Conservation (phyloP, 2,113 vertebrate species). For the Myanophis thanlyinensis region DNA sequence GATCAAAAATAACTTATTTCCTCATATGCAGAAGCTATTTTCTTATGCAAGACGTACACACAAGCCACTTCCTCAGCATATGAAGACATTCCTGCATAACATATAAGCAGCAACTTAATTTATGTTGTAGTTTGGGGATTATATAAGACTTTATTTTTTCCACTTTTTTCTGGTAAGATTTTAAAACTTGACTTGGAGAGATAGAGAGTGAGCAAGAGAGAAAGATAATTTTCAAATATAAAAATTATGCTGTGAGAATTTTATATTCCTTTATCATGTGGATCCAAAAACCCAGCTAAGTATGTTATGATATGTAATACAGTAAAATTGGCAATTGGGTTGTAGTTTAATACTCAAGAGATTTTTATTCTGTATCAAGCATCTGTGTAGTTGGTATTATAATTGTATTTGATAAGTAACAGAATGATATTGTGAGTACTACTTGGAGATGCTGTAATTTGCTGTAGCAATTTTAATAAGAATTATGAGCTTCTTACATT, state of each 20-base stretch:
- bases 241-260: constrained; percentile 38
- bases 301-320: constrained; percentile 54
- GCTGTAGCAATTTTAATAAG: constrained; percentile 19
- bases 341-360: constrained; percentile 58
- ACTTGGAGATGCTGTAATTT: constrained; percentile 39
- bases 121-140: not conserved
- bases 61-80: not conserved
- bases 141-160: constrained; percentile 1
- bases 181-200: constrained; percentile 16
- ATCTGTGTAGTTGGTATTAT: constrained; percentile 27
- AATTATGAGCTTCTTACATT: constrained; percentile 32
- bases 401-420: constrained; percentile 28
- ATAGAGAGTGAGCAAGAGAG: not conserved
- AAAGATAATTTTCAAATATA: constrained; percentile 48
- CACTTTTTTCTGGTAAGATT: constrained; percentile 26
- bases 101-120: not conserved
- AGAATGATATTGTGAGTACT: constrained; percentile 55
- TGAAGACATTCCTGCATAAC: not conserved
- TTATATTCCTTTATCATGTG: constrained; percentile 43
- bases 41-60: not conserved
- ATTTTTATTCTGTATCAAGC: constrained; percentile 66
- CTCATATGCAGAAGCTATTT: not conserved
- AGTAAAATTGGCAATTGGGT: constrained; percentile 50
- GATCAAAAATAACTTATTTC: not conserved
- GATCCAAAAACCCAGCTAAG: constrained; percentile 24